Conservation (phyloP, 2,888 invertebrate genomes). For the Drosophila multiciliata region DNA sequence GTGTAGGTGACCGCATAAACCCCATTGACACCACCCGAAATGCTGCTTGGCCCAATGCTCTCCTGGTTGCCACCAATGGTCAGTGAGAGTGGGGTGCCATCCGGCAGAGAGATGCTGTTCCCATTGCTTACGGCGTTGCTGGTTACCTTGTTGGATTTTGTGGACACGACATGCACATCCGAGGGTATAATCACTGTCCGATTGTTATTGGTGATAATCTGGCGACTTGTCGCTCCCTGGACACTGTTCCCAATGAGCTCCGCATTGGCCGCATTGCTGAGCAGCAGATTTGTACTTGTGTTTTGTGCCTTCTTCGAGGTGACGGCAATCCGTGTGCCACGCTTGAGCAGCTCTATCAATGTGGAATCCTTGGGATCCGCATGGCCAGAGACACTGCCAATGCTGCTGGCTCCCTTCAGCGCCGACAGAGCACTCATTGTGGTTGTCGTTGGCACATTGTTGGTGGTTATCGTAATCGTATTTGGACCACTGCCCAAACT, state of each 20-base stretch:
- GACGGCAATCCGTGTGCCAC: slow-evolving; percentile 89
- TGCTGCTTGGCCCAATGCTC: slow-evolving; percentile 65
- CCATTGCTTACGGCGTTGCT: slow-evolving; percentile 48
- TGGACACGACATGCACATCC: slow-evolving; percentile 80
- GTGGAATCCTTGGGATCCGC: slow-evolving; percentile 89
- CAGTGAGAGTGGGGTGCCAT: slow-evolving; percentile 83
- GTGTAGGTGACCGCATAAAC: slow-evolving; percentile 87
- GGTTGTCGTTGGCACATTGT: slow-evolving; percentile 70
- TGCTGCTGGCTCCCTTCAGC: slow-evolving; percentile 65
- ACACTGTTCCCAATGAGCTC: slow-evolving; percentile 54
- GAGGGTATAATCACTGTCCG: slow-evolving; percentile 84
- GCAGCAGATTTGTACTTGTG: slow-evolving; percentile 85
- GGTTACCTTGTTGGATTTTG: slow-evolving; percentile 64
- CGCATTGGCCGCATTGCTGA: slow-evolving; percentile 89
- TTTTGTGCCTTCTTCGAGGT: slow-evolving; percentile 87
- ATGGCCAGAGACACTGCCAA: slow-evolving; percentile 81
- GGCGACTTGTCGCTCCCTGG: slow-evolving; percentile 84
- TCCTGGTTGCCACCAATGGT: slow-evolving; percentile 82
- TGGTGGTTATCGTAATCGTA: slow-evolving; percentile 79
- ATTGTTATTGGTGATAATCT: slow-evolving; percentile 85
- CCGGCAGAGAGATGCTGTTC: slow-evolving; percentile 75
- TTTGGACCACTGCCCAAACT: slow-evolving; percentile 77
- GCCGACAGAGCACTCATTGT: slow-evolving; percentile 73
- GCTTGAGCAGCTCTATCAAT: slow-evolving; percentile 91
- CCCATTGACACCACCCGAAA: slow-evolving; percentile 85